Evolutionary conservation across 2,113 vertebrate genomes (phyloP).

Genomic region (Notiomystis cincta): DNA sequence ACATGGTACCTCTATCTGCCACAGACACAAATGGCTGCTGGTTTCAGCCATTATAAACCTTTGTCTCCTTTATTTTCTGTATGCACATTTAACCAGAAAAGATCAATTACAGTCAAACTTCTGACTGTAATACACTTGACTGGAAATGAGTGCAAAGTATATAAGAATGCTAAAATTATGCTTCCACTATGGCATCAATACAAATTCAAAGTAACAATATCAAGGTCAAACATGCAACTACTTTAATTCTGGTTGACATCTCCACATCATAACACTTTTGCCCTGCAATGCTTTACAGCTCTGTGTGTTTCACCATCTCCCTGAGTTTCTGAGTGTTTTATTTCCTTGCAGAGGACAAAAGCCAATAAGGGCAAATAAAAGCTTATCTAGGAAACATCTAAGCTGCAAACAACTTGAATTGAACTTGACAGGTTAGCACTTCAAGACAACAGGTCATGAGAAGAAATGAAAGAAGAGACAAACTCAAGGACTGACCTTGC

Average conservation of each 20-base stretch:
- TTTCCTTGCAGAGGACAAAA: background rate
- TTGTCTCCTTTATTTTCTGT: background rate
- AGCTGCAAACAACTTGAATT: background rate
- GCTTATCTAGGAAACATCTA: background rate
- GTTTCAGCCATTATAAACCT: background rate
- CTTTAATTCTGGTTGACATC: background rate
- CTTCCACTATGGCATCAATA: background rate
- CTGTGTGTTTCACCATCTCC: background rate
- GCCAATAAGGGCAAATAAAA: background rate
- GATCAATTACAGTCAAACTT: background rate
- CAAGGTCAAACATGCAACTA: background rate
- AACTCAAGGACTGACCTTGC: background rate
- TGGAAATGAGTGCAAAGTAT: background rate
- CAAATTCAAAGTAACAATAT: background rate
- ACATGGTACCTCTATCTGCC: background rate
- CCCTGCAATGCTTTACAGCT: background rate
- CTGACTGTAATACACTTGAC: background rate
- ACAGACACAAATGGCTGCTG: rapidly evolving
- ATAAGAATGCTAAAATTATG: background rate
- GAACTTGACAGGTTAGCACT: background rate
- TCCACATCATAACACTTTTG: background rate
- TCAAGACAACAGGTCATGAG: background rate
- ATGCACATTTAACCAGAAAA: background rate
- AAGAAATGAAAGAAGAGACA: background rate
- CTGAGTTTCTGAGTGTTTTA: background rate